Evolutionary conservation across 2,888 invertebrate genomes (phyloP).

Genomic region (Cremastinae sp.): DNA sequence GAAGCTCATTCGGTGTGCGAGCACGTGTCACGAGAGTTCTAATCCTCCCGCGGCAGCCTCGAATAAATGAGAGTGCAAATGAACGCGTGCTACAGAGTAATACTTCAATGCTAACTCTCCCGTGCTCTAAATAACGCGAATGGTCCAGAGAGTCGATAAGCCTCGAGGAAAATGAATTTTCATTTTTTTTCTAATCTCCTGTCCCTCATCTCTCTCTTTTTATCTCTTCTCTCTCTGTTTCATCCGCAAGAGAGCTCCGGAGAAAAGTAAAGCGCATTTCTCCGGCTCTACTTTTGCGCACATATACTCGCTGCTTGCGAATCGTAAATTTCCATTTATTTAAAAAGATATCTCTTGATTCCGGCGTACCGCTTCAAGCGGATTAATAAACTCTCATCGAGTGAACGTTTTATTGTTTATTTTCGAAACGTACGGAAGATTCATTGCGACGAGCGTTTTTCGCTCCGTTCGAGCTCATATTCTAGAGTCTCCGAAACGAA

Average conservation of each 20-base stretch:
- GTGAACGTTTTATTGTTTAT: constrained; percentile 29
- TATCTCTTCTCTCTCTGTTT: not conserved
- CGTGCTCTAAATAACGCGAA: constrained; percentile 52
- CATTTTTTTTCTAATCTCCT: constrained; percentile 5
- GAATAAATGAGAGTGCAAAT: constrained; percentile 63
- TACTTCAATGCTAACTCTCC: constrained; percentile 57
- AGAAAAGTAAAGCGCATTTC: constrained; percentile 20
- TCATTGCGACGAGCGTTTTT: constrained; percentile 15
- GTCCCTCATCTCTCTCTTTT: not conserved
- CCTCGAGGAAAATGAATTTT: constrained; percentile 27
- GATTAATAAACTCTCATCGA: constrained; percentile 52
- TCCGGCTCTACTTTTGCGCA: no score
- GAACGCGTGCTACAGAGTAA: constrained; percentile 59
- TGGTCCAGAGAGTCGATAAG: constrained; percentile 48
- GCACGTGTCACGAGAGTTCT: constrained; percentile 58
- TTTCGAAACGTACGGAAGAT: not conserved
- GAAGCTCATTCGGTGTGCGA: constrained; percentile 27
- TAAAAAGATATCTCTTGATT: constrained; percentile 55
- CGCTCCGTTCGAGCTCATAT: constrained; percentile 33
- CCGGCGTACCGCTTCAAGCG: constrained; percentile 44
- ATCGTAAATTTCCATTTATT: constrained; percentile 63
- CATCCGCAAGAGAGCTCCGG: not conserved
- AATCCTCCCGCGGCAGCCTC: constrained; percentile 57
- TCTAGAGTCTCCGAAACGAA: constrained; percentile 50
- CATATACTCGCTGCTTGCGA: no score